Evolutionary conservation across 64 coral and sea anemone species (phyloP).

Genomic region (Hydrozoanthus tunicans): DNA sequence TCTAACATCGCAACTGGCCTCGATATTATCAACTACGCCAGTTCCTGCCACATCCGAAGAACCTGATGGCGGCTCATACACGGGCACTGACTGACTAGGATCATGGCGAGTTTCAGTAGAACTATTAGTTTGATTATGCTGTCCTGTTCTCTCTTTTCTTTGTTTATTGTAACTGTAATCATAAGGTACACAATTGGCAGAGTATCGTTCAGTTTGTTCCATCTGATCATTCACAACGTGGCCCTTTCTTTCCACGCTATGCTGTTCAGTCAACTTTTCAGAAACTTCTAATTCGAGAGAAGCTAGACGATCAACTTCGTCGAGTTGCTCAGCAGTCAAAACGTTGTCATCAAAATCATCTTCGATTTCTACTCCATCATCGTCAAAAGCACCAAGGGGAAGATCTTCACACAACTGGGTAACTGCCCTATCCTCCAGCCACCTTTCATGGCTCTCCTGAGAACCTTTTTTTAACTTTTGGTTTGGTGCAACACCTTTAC

Average conservation of each 20-base stretch:
- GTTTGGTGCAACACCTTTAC: background rate
- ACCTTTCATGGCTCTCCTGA: constrained; percentile 27
- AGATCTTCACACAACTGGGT: constrained; percentile 69
- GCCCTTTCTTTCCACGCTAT: background rate
- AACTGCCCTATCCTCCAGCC: constrained; percentile 24
- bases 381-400: constrained; percentile 82
- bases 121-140: background rate
- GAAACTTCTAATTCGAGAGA: constrained; percentile 48
- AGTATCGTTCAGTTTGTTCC: background rate
- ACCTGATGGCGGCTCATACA: background rate
- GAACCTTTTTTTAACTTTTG: constrained; percentile 67
- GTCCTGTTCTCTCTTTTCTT: background rate
- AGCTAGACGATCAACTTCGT: constrained; percentile 58
- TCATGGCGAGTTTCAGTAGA: background rate
- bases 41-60: background rate
- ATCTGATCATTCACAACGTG: background rate
- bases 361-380: constrained; percentile 55
- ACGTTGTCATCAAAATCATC: constrained; percentile 80
- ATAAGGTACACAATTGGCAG: background rate
- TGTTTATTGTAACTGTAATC: background rate
- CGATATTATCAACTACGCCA: background rate
- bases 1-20: background rate
- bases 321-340: constrained; percentile 73
- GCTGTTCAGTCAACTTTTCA: constrained; percentile 9
- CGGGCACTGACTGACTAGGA: constrained; percentile 16